These are phyloP conservation scores for Aplocera efformata DNA, from an alignment of 2,888 invertebrate species.

Conservation along the genomic window DNA sequence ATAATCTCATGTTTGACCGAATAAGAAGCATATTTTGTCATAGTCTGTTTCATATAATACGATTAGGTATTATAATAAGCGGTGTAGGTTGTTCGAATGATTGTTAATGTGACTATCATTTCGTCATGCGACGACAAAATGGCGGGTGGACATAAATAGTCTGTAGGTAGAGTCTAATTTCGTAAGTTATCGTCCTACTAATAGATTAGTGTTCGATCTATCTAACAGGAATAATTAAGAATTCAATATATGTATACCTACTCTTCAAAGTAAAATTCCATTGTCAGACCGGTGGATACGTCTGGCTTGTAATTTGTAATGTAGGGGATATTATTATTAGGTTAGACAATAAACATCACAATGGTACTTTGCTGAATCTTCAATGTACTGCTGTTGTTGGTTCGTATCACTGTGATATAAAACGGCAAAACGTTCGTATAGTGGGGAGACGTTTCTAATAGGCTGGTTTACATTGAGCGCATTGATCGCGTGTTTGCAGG, in stretches of 20 bases:
- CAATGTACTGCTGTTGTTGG: constrained; percentile 13
- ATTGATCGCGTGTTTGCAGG: constrained; percentile 76
- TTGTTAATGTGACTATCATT: constrained; percentile 42
- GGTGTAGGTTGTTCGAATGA: constrained; percentile 13
- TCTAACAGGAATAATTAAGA: not conserved
- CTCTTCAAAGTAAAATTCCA: constrained; percentile 3
- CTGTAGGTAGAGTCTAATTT: constrained; percentile 50
- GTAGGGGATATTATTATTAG: too few species aligned
- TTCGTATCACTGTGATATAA: constrained; percentile 32
- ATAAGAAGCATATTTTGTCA: too few species aligned
- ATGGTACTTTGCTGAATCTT: constrained; percentile 9
- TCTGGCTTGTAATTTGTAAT: too few species aligned
- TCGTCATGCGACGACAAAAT: constrained; percentile 71
- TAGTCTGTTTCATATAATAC: too few species aligned
- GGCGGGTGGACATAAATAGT: constrained; percentile 67
- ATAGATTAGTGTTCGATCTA: constrained; percentile 39
- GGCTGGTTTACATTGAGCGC: constrained; percentile 63
- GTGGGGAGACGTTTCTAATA: constrained; percentile 52
- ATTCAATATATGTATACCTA: too few species aligned
- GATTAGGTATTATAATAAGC: not conserved
- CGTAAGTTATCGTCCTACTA: constrained; percentile 60
- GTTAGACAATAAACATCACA: too few species aligned
- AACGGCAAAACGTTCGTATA: constrained; percentile 39
- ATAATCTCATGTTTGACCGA: too few species aligned
- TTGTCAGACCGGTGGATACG: constrained; percentile 1